These are phyloP conservation scores for Magallana gigas DNA, from an alignment of 1,140 invertebrate genomes.

Conservation along the genomic window DNA sequence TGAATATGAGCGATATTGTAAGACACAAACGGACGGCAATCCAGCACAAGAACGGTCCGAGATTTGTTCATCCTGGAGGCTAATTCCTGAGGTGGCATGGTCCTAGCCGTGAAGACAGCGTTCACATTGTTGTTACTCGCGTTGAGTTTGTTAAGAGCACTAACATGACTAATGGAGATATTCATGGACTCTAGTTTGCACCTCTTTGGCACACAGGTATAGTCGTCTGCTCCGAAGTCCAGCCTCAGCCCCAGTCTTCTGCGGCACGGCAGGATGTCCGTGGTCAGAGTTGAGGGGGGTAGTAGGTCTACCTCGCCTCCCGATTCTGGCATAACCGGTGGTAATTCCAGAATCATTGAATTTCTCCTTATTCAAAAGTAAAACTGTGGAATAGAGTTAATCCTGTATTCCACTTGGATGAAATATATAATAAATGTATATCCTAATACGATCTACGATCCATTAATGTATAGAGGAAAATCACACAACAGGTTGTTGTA, in stretches of 20 bases:
- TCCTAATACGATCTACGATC: slow-evolving; percentile 9
- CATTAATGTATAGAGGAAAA: not conserved
- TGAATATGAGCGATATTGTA: slow-evolving; percentile 87
- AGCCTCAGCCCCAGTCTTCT: slow-evolving; percentile 63
- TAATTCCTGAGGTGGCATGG: slow-evolving; percentile 69
- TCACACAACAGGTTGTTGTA: slow-evolving; percentile 30
- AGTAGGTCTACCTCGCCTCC: slow-evolving; percentile 72
- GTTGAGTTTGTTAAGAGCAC: slow-evolving; percentile 52
- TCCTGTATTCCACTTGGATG: not conserved
- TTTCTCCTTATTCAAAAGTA: not conserved
- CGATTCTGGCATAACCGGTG: slow-evolving; percentile 69
- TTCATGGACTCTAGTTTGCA: slow-evolving; percentile 70
- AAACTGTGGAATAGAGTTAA: not conserved
- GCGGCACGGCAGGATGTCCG: slow-evolving; percentile 59
- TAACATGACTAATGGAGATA: slow-evolving; percentile 53
- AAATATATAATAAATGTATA: not conserved
- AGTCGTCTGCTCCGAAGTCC: slow-evolving; percentile 61
- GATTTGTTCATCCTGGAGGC: slow-evolving; percentile 66
- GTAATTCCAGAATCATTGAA: slow-evolving; percentile 29
- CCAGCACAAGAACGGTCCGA: slow-evolving; percentile 82
- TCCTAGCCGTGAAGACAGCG: slow-evolving; percentile 50
- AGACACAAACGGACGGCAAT: slow-evolving; percentile 87
- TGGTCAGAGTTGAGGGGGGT: slow-evolving; percentile 59
- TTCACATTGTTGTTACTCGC: slow-evolving; percentile 43
- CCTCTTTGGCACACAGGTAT: slow-evolving; percentile 65